Evolutionary conservation across 1,140 invertebrate species (phyloP), one percentile per base, ranked within the genome.

Genomic region (Berghia stephanieae): DNA sequence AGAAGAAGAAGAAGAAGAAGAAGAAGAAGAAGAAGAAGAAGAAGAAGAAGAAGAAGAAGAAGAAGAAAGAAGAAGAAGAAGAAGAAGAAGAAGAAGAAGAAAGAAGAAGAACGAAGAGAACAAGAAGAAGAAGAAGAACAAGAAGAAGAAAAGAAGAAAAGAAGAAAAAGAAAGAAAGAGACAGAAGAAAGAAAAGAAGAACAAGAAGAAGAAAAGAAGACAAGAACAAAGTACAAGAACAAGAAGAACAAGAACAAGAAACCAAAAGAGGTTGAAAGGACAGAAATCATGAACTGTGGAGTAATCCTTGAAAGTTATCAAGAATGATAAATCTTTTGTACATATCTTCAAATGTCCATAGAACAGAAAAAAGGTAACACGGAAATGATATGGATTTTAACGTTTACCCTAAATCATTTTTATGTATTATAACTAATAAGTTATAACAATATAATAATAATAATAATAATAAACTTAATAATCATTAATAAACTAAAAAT

Each of bases 71-170:
- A 34, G 40, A 38, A 63, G 57, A 63, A 34, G 34, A 34, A 63
- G 57, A 63, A n/a, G 38, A 38, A 69, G 67, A 69, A 38, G 40
- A 38, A 71, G 44, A 49, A 24, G 46, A 43, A 46, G n/a, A 27
- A 31, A 44, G 40, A 27, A 6, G 42, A 18, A 67, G n/a, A 67
- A 34, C 18, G n/a, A 3, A 40, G 34, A 24, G 34, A 34, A 63
- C 6, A n/a, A 5, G 6, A 34, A 63, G 6, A 6, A 24, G 34
- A 34, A 8, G 6, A n/a, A 34, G n/a, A 6, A 8, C n/a, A 34
- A 63, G n/a, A n/a, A 24, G 34, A 24, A 63, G 6, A 63, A 5
- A n/a, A 24, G 34, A 24, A n/a, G n/a, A 63, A 5, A n/a, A 6
- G 34, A 24, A 63, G 6, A 63, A 24, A 63, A 24, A 6, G 57